Conservation (phyloP, 2,888 invertebrate genomes). For the Biston betularia region DNA sequence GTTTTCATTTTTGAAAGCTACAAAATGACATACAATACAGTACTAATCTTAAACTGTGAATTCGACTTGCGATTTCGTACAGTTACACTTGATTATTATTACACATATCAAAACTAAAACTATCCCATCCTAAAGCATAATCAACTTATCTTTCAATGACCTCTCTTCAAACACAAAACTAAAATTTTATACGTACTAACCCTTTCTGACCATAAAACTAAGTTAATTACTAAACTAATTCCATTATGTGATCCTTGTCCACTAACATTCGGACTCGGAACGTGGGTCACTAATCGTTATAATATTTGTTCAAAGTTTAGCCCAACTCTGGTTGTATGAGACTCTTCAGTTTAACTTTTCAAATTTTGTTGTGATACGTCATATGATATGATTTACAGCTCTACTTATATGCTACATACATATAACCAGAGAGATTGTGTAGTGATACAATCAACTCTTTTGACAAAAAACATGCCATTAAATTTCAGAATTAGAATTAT, state of each 20-base stretch:
- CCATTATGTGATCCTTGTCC: conserved; percentile 63
- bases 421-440: background rate
- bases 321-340: conserved; percentile 18
- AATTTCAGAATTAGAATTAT: too few relatives aligned
- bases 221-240: conserved; percentile 75
- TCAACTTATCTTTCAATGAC: conserved; percentile 30
- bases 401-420: background rate
- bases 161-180: conserved; percentile 55
- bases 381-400: conserved; percentile 4
- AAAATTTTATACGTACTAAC: conserved; percentile 66
- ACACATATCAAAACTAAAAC: conserved; percentile 14
- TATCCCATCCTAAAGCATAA: conserved; percentile 10
- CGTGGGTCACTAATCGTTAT: conserved; percentile 55
- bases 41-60: too few relatives aligned
- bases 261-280: conserved; percentile 51
- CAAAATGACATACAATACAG: too few relatives aligned
- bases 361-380: background rate
- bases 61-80: too few relatives aligned
- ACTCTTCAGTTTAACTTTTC: conserved; percentile 11
- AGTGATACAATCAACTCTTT: too few relatives aligned
- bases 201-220: conserved; percentile 69
- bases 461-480: too few relatives aligned
- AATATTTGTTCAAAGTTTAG: conserved; percentile 44
- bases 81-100: background rate
- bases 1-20: too few relatives aligned